Base-by-base conservation (phyloP, 2,888 invertebrate species). In the Listrodromus nycthemerus region DNA sequence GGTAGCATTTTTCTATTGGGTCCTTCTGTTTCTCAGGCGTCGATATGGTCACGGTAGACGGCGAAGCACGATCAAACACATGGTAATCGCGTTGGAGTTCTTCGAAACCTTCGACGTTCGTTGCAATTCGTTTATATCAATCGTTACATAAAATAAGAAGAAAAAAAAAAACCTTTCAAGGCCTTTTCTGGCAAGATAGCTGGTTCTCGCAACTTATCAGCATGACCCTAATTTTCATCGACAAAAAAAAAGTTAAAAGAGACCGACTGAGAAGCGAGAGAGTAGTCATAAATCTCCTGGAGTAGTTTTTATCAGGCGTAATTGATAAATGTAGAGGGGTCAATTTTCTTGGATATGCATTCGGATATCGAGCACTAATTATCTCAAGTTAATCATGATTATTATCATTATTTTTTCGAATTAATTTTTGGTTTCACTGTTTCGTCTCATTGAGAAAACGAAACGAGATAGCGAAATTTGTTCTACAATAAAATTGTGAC, bases 171-270 rank as follows among this genome's bases (percentile, higher is more conserved):
- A 0, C 67, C 41, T 70, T 69, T 82, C 89, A 89, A 89, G 89
- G 90, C 84, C 85, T 88, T 58, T 80, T 82, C 87, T 88, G 85
- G 82, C 82, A 83, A 80, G 73, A 70, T 82, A 81, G 67, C 87
- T 84, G n/a, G n/a, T n/a, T n/a, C n/a, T 86, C 87, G 85, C n/a
- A 86, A 86, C 87, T 90, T 89, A 89, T 89, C 88, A 83, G 82
- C 80, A 74, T 82, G 84, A 87, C 84, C 82, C 66, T 82, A 81
- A 84, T 73, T 86, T 37, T 45, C 37, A 33, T 67, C 33, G 27
- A 70, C 81, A 82, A 69, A 70, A 19, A 71, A 45, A 65, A 21
- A 37, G 30, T 52, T 50, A 69, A 82, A 80, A 48, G 10, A 45
- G 67, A 19, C n/a, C 50, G 75, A 48, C 27, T 8, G 48, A n/a